These are phyloP conservation scores for Hypolimnas misippus DNA, from an alignment of 2,888 invertebrate genomes.

Conservation along the genomic window DNA sequence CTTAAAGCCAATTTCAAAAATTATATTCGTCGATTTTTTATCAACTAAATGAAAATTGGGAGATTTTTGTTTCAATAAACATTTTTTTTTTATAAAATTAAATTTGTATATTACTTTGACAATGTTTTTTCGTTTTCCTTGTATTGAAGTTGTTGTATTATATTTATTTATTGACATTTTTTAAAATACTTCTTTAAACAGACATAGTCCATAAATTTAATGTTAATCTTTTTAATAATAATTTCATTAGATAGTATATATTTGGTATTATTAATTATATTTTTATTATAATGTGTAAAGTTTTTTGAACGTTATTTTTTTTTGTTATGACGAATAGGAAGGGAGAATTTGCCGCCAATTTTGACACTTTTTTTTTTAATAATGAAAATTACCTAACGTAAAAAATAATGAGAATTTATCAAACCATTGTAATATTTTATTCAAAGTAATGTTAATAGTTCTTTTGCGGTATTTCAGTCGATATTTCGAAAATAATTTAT, in stretches of 20 bases:
- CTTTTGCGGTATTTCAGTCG: background rate
- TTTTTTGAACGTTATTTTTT: slow-evolving; percentile 13
- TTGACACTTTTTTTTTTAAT: slow-evolving; percentile 1
- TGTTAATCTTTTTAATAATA: slow-evolving; percentile 27
- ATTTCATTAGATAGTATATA: slow-evolving; percentile 36
- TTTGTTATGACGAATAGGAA: slow-evolving; percentile 6
- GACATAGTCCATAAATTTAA: slow-evolving; percentile 13
- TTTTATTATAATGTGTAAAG: slow-evolving; percentile 17
- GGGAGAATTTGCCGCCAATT: background rate
- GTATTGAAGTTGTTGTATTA: background rate
- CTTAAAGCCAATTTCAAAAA: background rate
- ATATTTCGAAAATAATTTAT: background rate
- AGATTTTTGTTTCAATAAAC: too few species aligned
- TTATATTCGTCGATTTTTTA: too few species aligned
- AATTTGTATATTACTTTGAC: too few species aligned
- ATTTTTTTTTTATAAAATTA: too few species aligned
- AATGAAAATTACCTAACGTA: background rate
- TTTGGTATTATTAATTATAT: slow-evolving; percentile 34
- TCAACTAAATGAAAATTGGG: too few species aligned
- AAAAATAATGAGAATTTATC: too few species aligned
- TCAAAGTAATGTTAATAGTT: background rate
- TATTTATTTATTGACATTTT: background rate
- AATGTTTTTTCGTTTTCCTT: too few species aligned
- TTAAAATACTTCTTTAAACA: background rate
- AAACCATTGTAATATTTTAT: background rate